Conservation (phyloP, 1,140 invertebrate genomes). For the Eufriesea mexicana region DNA sequence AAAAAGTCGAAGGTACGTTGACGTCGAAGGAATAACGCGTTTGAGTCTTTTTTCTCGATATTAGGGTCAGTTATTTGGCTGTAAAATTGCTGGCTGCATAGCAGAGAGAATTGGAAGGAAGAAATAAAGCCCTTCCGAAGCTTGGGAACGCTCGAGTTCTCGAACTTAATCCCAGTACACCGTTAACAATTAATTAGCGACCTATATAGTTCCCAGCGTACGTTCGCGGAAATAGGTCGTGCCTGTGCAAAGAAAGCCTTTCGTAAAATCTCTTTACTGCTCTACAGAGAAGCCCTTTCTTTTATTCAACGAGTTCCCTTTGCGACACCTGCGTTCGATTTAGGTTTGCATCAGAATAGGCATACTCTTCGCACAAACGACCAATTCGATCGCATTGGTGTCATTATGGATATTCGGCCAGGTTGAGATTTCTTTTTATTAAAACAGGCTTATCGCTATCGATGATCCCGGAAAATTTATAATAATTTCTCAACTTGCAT, state of each 20-base stretch:
- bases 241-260: background rate
- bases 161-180: slow-evolving; percentile 1
- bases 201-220: background rate
- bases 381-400: too few species aligned
- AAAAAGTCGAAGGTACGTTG: too few species aligned
- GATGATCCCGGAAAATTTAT: too few species aligned
- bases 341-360: too few species aligned
- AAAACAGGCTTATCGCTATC: too few species aligned
- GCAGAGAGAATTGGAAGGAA: background rate
- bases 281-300: background rate
- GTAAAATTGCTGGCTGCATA: background rate
- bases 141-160: background rate
- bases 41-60: background rate
- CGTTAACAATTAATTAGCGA: slow-evolving; percentile 22
- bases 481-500: too few species aligned
- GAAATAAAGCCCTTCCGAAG: background rate
- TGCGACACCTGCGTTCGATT: background rate
- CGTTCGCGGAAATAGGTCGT: slow-evolving; percentile 1
- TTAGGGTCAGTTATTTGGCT: background rate
- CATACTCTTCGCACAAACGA: too few species aligned
- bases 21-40: background rate
- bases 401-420: too few species aligned
- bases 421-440: too few species aligned
- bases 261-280: slow-evolving; percentile 1
- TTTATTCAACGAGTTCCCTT: background rate